Base-by-base conservation (phyloP, 2,888 invertebrate species). In the Scaptomyza flava region DNA sequence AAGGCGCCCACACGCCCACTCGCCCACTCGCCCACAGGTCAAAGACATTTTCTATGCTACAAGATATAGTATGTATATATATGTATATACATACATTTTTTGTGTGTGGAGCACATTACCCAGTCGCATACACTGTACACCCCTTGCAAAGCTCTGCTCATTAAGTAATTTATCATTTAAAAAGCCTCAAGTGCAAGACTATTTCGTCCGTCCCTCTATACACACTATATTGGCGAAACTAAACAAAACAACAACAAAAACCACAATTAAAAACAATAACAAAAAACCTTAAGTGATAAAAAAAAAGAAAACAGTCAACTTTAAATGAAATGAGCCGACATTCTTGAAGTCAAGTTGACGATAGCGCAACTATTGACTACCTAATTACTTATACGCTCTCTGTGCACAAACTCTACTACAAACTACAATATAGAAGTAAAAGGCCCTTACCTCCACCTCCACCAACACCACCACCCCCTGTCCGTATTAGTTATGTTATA, bases 101-200 rank as follows among this genome's bases (percentile, higher is more conserved):
- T 38, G 45, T 14, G n/a, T 17, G 58, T n/a, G 43, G 27, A 11
- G 6, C n/a, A 51, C 36, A 56, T 60, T 43, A 45, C n/a, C 46
- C 46, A 12, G 3, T 30, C 20, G 11, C 30, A 38, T 5, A 46
- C 27, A 50, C 31, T 34, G 17, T 31, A 47, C 14, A 38, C 38
- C 54, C 61, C 73, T 73, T 56, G 67, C 57, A 73, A 65, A 76
- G 73, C 72, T 77, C 42, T 72, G 65, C 70, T 77, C 75, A 78
- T 74, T 74, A 78, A 68, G 77, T 78, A 57, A 78, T 78, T 71
- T 74, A 78, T 78, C 77, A 74, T 54, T 47, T 52, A 61, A 51
- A 67, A 71, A 63, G 71, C 60, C 64, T 31, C 48, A 73, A 77
- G 73, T 77, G 58, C 48, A 65, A 33, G 61, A 67, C 57, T 46